Evolutionary conservation across 2,113 vertebrate genomes (phyloP), one percentile per base, ranked within the genome.

Genomic region (Gorilla gorilla): DNA sequence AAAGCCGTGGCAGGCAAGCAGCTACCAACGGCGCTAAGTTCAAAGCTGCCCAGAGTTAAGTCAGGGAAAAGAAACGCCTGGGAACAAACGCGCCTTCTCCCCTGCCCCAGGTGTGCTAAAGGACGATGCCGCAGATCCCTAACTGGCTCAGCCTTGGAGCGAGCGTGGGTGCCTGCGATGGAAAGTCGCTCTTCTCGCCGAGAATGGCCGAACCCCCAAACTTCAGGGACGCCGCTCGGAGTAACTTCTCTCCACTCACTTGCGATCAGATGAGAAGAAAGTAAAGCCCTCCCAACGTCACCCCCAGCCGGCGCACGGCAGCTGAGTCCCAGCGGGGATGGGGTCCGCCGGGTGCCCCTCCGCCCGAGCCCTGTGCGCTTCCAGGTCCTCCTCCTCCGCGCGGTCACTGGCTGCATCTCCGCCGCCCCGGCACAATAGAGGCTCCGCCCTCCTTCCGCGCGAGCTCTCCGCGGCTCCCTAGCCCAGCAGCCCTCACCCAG

Each of bases 371-470:
- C 82, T 0, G 52, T 11, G 87, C 38, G 64, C 88, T 27, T 50
- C 55, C 25, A 18, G 80, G 78, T 50, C 88, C 89, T 48, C 91
- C 92, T 86, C 81, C 96, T 72, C 92, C 80, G 87, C 68, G 92
- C 96, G 6, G 92, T 89, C 72, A 96, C 96, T 94, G 96, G 97
- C 96, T 81, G 96, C 97, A 93, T 73, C 96, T 48, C 79, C 35
- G 86, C 75, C 35, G 97, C 95, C 92, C 55, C 82, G 38, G 98
- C 97, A 98, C 98, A 98, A 98, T 98, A 96, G 97, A 98, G 92
- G 95, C 98, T 92, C 98, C 98, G 97, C 98, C 98, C 92, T 76
- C 95, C 73, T 91, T 84, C 90, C 32, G 70, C 57, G 81, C 95
- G 57, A 76, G 82, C 94, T 50, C 95, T 78, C 9, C 11, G 57